These are phyloP conservation scores for Carassius auratus DNA, from an alignment of 2,113 vertebrate genomes.

Conservation along the genomic window DNA sequence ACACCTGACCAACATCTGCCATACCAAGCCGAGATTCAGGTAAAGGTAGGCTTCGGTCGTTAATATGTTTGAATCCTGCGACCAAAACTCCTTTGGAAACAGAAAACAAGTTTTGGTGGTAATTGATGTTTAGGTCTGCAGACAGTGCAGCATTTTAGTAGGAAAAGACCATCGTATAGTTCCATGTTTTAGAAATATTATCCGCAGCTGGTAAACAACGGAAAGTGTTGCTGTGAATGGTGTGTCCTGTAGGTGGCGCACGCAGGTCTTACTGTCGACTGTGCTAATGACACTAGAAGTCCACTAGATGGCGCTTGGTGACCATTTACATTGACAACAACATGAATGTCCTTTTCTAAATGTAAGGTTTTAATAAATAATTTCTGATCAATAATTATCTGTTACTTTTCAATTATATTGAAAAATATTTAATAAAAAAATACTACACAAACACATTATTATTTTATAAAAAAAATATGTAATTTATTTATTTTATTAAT, in stretches of 20 bases:
- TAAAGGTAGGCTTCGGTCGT: neutral
- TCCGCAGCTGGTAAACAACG: slow-evolving; percentile 21
- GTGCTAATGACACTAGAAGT: neutral
- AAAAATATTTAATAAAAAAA: too few species aligned
- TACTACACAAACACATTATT: too few species aligned
- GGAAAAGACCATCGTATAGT: neutral
- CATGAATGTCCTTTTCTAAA: neutral
- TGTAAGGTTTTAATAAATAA: neutral
- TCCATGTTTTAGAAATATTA: neutral
- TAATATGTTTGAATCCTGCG: neutral
- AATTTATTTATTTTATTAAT: too few species aligned
- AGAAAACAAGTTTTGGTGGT: too few species aligned
- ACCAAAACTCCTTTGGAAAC: too few species aligned
- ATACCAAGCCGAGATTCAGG: neutral
- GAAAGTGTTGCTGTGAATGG: slow-evolving; percentile 2
- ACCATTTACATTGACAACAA: neutral
- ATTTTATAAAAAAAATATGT: too few species aligned
- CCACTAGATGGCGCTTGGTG: slow-evolving; percentile 47
- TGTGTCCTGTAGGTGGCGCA: slow-evolving; percentile 11
- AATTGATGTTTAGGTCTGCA: neutral
- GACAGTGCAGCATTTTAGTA: neutral
- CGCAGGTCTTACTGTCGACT: neutral
- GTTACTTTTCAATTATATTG: neutral
- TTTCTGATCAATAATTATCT: neutral
- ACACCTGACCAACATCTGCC: neutral